These are phyloP conservation scores for Pollicipes pollicipes DNA, from an alignment of 1,140 invertebrate species.

Conservation along the genomic window DNA sequence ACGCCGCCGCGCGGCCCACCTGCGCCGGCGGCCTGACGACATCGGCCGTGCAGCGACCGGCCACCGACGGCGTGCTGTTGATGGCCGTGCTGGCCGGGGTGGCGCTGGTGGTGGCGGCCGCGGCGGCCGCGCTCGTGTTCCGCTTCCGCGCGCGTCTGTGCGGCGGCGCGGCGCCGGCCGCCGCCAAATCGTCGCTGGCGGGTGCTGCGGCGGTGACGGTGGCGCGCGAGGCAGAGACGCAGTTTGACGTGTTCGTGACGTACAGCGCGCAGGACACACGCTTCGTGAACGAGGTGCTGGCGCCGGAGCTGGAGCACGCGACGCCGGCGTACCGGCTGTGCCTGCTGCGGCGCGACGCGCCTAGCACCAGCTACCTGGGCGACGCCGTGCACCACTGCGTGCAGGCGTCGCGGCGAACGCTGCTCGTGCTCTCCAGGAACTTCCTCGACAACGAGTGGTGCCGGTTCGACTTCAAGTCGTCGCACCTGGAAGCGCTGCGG, in stretches of 20 bases:
- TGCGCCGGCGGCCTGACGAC: neutral
- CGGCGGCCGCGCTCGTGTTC: neutral
- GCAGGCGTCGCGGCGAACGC: constrained; percentile 42
- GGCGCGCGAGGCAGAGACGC: constrained; percentile 11
- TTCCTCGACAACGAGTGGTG: constrained; percentile 47
- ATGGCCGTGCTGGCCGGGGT: neutral
- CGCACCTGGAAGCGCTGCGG: constrained; percentile 21
- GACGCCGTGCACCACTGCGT: constrained; percentile 43
- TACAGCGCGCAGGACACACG: constrained; percentile 84
- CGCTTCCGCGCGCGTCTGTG: neutral
- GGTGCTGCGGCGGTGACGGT: neutral
- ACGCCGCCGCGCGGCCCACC: neutral
- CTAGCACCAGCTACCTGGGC: constrained; percentile 49
- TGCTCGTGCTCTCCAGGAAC: constrained; percentile 79
- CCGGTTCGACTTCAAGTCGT: constrained; percentile 27
- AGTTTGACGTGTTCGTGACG: constrained; percentile 81
- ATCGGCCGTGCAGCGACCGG: neutral
- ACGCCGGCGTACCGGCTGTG: constrained; percentile 37
- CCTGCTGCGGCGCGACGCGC: constrained; percentile 26
- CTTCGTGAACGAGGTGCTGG: constrained; percentile 64
- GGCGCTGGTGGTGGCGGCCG: neutral
- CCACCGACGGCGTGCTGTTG: neutral
- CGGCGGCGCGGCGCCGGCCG: too few species aligned
- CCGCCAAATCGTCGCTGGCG: neutral
- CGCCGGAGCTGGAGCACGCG: constrained; percentile 61